These are phyloP conservation scores for Ellobium chinense DNA, from an alignment of 2,888 invertebrate species.

Conservation along the genomic window DNA sequence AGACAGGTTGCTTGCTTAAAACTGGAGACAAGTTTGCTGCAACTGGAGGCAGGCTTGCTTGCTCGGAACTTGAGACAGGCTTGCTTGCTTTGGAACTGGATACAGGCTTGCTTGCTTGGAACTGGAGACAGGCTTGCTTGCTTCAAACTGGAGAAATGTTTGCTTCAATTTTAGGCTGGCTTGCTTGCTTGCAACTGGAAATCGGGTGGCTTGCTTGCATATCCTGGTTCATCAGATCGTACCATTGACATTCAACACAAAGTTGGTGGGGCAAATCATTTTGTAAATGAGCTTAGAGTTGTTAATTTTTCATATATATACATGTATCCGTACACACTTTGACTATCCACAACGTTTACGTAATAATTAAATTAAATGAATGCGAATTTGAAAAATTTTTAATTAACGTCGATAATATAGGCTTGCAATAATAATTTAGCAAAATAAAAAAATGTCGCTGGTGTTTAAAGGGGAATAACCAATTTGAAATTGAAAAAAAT, in stretches of 20 bases:
- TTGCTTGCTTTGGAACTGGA: not conserved
- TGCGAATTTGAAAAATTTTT: too few species aligned
- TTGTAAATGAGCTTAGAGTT: not conserved
- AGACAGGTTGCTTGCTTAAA: not conserved
- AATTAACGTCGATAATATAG: not conserved
- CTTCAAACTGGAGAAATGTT: not conserved
- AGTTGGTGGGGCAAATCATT: not conserved
- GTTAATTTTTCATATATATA: not conserved
- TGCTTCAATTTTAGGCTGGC: too few species aligned
- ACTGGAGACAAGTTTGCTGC: not conserved
- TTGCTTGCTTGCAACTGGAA: not conserved
- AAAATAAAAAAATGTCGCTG: not conserved
- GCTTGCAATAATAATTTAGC: not conserved
- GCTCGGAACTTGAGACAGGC: not conserved
- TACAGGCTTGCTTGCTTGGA: not conserved
- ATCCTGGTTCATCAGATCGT: not conserved
- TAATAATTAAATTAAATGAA: too few species aligned
- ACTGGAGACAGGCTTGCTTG: not conserved
- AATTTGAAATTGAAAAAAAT: not conserved
- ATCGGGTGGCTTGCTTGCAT: not conserved
- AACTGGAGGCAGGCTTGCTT: not conserved
- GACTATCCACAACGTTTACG: too few species aligned
- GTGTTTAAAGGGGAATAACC: too few species aligned
- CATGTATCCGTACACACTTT: too few species aligned
- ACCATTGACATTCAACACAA: not conserved